Evolutionary conservation across 2,888 invertebrate species (phyloP), one percentile per base, ranked within the genome.

Genomic region (Zelleria hepariella): DNA sequence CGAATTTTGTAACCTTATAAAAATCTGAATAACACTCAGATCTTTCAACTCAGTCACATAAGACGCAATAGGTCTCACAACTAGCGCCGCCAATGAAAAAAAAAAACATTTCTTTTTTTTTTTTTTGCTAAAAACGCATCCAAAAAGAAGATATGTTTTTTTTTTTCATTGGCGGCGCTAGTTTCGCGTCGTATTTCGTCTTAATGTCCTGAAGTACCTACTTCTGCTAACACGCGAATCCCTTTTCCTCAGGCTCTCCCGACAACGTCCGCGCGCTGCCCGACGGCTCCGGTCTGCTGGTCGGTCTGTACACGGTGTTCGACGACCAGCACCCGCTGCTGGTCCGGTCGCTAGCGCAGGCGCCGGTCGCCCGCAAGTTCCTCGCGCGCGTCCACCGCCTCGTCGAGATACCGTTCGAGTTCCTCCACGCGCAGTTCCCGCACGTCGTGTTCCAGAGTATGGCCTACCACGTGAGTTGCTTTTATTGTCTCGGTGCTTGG

Each of bases 201-300:
- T n/a, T n/a, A n/a, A n/a, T n/a, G n/a, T n/a, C n/a, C n/a, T n/a
- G n/a, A n/a, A n/a, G n/a, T n/a, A n/a, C n/a, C n/a, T n/a, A n/a
- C n/a, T 32, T 32, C 5, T 8, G 15, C 20, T n/a, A n/a, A n/a
- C n/a, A n/a, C n/a, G n/a, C n/a, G n/a, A n/a, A n/a, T n/a, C n/a
- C 5, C 8, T 24, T 58, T 15, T 23, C 15, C 63, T 15, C 71
- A 88, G 89, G 92, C 58, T 62, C 90, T 10, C 94, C 94, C 0
- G 95, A 95, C 80, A 95, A 94, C 67, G 53, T 91, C 18, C 81
- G 81, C 18, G 68, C 67, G 1, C 67, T 87, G 24, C 90, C 91
- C 21, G 92, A 93, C 63, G 89, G 91, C 20, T 93, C 93, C 4
- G 94, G 95, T 21, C 82, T 94, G 65, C 88, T 94, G 65, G 91